phyloP scores from a whole-genome alignment of 2,888 invertebrate species.

The Spatulosminthurus flaviceps region DNA sequence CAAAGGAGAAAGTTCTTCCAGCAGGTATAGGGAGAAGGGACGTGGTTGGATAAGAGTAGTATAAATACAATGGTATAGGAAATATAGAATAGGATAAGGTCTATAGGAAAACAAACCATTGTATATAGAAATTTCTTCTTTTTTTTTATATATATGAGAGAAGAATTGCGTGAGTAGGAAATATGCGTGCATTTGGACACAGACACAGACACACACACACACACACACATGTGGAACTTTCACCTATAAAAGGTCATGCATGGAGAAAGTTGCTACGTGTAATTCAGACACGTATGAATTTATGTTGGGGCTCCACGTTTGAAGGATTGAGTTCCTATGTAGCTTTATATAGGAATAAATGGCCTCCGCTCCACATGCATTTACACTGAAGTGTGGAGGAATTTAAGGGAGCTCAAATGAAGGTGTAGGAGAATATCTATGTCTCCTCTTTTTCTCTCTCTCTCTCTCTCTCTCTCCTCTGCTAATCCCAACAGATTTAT shows the following conservation, averaged over 20 bases:
- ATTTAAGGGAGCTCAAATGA: constrained; percentile 5
- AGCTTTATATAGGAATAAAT: neutral
- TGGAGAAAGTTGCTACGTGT: constrained; percentile 16
- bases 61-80: neutral
- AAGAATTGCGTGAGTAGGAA: neutral
- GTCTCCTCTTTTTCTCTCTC: constrained; percentile 18
- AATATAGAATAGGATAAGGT: too few species aligned
- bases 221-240: too few species aligned
- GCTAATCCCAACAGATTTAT: constrained; percentile 42
- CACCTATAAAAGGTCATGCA: neutral
- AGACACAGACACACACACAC: too few species aligned
- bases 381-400: constrained; percentile 4
- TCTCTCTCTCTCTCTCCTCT: too few species aligned
- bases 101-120: too few species aligned
- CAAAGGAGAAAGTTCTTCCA: too few species aligned
- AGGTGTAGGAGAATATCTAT: constrained; percentile 4
- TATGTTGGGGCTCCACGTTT: constrained; percentile 20
- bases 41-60: neutral
- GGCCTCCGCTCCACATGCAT: neutral
- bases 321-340: constrained; percentile 16
- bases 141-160: too few species aligned
- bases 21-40: too few species aligned
- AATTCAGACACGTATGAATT: constrained; percentile 12
- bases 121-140: too few species aligned
- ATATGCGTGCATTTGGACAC: neutral